A percentile compares a stretch with the other conserved stretches of the same genome.
Conservation (phyloP, 1,140 invertebrate genomes). For the Cherax destructor region DNA sequence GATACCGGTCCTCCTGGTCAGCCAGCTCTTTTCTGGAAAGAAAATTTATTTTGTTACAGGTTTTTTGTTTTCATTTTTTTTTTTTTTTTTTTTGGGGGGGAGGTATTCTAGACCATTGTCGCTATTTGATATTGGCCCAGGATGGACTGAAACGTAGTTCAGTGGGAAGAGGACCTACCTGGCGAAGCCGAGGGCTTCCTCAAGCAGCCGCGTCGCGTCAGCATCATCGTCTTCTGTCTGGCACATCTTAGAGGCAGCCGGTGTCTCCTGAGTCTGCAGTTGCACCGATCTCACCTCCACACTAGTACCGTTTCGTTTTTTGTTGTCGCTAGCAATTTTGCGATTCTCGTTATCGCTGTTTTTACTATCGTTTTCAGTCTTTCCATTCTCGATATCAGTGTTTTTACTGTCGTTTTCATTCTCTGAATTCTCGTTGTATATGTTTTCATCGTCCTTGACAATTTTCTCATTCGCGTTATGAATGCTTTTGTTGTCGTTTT, state of each 20-base stretch:
- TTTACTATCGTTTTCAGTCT: too few relatives aligned
- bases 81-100: too few relatives aligned
- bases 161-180: not conserved
- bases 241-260: not conserved
- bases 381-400: too few relatives aligned
- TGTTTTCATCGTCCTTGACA: too few relatives aligned
- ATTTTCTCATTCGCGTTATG: too few relatives aligned
- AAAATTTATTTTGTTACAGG: not conserved
- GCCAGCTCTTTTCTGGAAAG: constrained; percentile 50
- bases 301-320: not conserved
- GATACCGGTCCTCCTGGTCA: constrained; percentile 52
- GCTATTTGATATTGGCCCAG: too few relatives aligned
- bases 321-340: not conserved
- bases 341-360: not conserved
- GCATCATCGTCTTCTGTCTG: not conserved
- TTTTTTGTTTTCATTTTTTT: too few relatives aligned
- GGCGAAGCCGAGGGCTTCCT: not conserved
- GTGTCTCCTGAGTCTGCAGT: not conserved
- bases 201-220: not conserved
- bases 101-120: too few relatives aligned
- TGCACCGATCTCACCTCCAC: not conserved
- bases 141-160: too few relatives aligned
- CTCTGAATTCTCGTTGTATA: too few relatives aligned
- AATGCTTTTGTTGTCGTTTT: not conserved
- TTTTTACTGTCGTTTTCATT: too few relatives aligned